Base-by-base conservation (phyloP, 2,888 invertebrate species). In the Eubasilissa splendida region DNA sequence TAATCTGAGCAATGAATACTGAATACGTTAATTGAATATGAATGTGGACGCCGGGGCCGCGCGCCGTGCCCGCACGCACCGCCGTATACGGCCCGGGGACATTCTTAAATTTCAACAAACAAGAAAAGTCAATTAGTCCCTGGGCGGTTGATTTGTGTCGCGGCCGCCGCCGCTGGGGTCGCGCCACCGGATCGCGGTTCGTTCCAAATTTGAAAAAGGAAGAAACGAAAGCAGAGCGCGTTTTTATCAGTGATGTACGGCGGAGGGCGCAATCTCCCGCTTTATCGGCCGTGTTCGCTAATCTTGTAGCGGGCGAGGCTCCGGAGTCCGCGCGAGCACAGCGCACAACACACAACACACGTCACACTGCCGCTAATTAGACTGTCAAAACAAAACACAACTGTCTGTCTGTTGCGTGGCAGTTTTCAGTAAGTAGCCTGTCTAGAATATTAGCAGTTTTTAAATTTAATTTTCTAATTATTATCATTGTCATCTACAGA, bases 101-200 rank as follows among this genome's bases (percentile, higher is more conserved):
- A 86, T 85, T 82, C 84, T 82, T 82, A 82, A 82, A 83, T 84
- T 82, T 82, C 81, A 82, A 82, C 85, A 86, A 88, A 91, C 90
- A 91, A 88, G 90, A 90, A 90, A 91, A 91, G 88, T 90, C 90
- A 90, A 91, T 91, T 91, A 91, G 90, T 71, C 87, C 86, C 85
- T 52, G 50, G 77, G 79, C 76, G 66, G 76, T 58, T 81, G 83
- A 80, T 80, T 83, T 76, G 77, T 80, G 83, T 53, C 53, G 76
- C 52, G 59, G 60, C 63, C 63, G 14, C 9, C 33, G 54, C 59
- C 74, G 52, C 50, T 70, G 4, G 53, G 52, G 70, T 54, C 70
- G 70, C 70, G 10, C 4, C 66, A 42, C 66, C 66, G 66, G 12
- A 22, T 66, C 42, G 66, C 50, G 68, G 50, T 42, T n/a, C 42